phyloP scores from a whole-genome alignment of 2,888 invertebrate species.

The Drosophila gaucha region DNA sequence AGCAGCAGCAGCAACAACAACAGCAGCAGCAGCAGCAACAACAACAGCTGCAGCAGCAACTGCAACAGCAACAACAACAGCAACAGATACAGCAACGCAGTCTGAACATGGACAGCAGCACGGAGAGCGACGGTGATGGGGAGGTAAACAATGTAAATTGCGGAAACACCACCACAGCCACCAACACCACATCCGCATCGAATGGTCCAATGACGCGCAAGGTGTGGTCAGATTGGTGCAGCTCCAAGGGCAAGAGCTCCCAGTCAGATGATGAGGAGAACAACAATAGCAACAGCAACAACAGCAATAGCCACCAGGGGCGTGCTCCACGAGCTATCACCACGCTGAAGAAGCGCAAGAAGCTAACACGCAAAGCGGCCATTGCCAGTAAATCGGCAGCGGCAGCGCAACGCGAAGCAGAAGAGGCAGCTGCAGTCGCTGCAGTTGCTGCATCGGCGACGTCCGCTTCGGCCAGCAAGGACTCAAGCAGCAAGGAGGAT shows the following conservation, averaged over 20 bases:
- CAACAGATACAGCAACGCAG: conserved; percentile 65
- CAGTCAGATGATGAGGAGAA: conserved; percentile 87
- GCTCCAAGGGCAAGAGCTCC: conserved; percentile 87
- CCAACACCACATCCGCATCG: conserved; percentile 59
- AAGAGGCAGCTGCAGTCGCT: conserved; percentile 84
- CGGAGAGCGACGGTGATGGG: conserved; percentile 80
- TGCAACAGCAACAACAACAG: conserved; percentile 39
- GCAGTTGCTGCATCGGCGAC: conserved; percentile 82
- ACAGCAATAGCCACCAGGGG: conserved; percentile 61
- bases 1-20: conserved; percentile 66
- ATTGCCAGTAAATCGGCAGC: conserved; percentile 83
- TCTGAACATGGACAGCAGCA: conserved; percentile 81
- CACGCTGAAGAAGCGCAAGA: conserved; percentile 84
- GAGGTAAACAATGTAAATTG: conserved; percentile 74
- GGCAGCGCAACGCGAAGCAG: conserved; percentile 80
- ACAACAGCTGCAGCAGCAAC: conserved; percentile 50
- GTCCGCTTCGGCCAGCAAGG: conserved; percentile 69
- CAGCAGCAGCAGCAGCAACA: conserved; percentile 48
- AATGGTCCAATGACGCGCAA: conserved; percentile 88
- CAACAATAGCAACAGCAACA: conserved; percentile 82
- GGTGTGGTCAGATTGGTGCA: conserved; percentile 91
- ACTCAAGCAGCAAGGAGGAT: conserved; percentile 84
- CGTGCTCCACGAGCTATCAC: conserved; percentile 68
- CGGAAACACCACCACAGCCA: conserved; percentile 59
- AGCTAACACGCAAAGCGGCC: conserved; percentile 84